These are phyloP conservation scores for Petrocephalus zakoni DNA, from an alignment of 2,113 vertebrate species.

Conservation along the genomic window DNA sequence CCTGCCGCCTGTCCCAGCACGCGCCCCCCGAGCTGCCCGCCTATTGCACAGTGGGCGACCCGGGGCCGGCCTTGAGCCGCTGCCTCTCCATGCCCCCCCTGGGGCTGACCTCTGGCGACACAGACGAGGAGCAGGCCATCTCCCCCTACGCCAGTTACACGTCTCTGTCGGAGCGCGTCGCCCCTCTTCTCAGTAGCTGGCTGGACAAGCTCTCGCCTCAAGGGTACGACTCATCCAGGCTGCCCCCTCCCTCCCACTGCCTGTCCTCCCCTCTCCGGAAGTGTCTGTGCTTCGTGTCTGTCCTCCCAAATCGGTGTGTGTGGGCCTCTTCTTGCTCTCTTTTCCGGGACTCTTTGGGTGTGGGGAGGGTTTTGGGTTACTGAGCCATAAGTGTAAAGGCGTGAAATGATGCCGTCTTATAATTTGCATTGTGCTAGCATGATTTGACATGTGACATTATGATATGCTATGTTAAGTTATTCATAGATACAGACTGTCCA, in stretches of 20 bases:
- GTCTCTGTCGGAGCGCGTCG: constrained; percentile 65
- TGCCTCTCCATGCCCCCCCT: constrained; percentile 54
- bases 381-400: neutral
- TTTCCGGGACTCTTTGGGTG: neutral
- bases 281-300: constrained; percentile 49
- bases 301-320: constrained; percentile 53
- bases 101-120: constrained; percentile 56
- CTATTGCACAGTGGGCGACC: constrained; percentile 75
- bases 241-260: constrained; percentile 47
- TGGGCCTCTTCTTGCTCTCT: constrained; percentile 27
- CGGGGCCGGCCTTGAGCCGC: neutral
- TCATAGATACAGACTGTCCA: too few species aligned
- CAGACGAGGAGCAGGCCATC: constrained; percentile 80
- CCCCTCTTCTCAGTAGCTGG: constrained; percentile 80
- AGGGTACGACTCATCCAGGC: constrained; percentile 65
- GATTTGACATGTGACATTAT: neutral
- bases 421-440: neutral
- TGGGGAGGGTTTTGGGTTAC: neutral
- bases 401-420: neutral
- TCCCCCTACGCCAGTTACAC: constrained; percentile 94
- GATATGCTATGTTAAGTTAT: neutral
- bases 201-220: constrained; percentile 97
- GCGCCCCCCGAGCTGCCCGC: constrained; percentile 59
- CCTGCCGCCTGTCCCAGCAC: constrained; percentile 48
- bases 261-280: constrained; percentile 47